Evolutionary conservation across 2,888 invertebrate species (phyloP), one percentile per base, ranked within the genome.

Genomic region (Priocnemis perturbator): DNA sequence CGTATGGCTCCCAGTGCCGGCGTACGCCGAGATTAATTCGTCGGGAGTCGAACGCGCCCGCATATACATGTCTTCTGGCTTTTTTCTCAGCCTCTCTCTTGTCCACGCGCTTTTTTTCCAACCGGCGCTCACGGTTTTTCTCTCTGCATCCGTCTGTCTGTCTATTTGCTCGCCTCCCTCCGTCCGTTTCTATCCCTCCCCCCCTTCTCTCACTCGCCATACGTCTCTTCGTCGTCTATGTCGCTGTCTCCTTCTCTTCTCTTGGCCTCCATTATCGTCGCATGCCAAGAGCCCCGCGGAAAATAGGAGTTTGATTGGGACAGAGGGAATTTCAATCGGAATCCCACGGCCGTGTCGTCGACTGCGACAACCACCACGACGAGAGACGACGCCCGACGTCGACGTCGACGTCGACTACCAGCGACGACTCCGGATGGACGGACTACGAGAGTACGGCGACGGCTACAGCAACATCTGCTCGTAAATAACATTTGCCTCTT

Each of bases 271-370:
- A 73, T 78, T 78, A 77, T 79, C 81, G 82, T 78, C 69, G 77
- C 78, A 73, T 76, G 77, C 79, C 82, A 74, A 78, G 81, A 78
- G 79, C 69, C 77, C 74, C 78, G 73, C 69, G 81, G 82, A 84
- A 86, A 86, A 87, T 86, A 84, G 86, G 82, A 84, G 81, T 86
- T 86, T 86, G 87, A 87, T 87, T 85, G 86, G 85, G 81, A 83
- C 81, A 81, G 83, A 85, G 83, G 79, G 84, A 87, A 85, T 86
- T 86, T 83, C 85, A 86, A 86, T 87, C 82, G 85, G 80, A 82
- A 81, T 73, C 69, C 64, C 64, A 67, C 69, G 71, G 55, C 48
- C 66, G 68, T 67, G 67, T 62, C 64, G 56, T 57, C 60, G 61
- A 48, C 67, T 57, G 14, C 68, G 58, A 68, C 76, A 37, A 37